Percentiles rank a stretch among this genome's conserved stretches.
Evolutionary conservation across 2,888 invertebrate species (phyloP).

Genomic region (Cylindroiulus punctatus): DNA sequence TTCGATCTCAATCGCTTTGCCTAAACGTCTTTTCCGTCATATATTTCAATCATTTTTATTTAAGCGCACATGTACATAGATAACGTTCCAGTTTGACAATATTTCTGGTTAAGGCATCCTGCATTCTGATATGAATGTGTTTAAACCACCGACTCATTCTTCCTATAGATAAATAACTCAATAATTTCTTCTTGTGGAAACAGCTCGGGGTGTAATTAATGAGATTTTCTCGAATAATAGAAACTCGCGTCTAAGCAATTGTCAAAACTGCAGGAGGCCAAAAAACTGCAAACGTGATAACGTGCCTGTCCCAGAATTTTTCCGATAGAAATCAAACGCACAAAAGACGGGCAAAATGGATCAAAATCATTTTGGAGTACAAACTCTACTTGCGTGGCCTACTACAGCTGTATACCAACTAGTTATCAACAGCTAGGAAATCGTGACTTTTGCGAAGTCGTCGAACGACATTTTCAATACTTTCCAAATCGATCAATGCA

Average conservation of each 20-base stretch:
- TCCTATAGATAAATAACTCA: neutral
- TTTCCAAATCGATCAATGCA: conserved; percentile 18
- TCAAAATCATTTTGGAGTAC: neutral
- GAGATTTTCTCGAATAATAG: conserved; percentile 27
- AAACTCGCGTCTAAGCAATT: neutral
- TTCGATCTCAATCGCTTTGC: too few species aligned
- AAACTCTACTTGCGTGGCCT: neutral
- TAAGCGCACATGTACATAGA: neutral
- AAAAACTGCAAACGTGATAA: conserved; percentile 16
- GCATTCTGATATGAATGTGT: neutral
- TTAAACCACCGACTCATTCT: neutral
- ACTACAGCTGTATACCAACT: neutral
- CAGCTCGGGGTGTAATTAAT: neutral
- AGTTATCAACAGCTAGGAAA: neutral
- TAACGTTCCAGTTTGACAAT: neutral
- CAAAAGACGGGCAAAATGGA: neutral
- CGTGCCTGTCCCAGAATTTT: conserved; percentile 3
- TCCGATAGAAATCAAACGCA: neutral
- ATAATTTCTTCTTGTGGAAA: neutral
- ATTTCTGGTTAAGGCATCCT: neutral
- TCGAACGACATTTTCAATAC: conserved; percentile 21
- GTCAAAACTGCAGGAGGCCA: conserved; percentile 30
- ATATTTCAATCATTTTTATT: too few species aligned
- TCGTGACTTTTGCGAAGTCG: neutral
- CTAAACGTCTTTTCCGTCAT: too few species aligned